A percentile compares a stretch with the other conserved stretches of the same genome.
These are phyloP conservation scores for Lordiphosa stackelbergi DNA, from an alignment of 1,140 invertebrate genomes.

Conservation along the genomic window DNA sequence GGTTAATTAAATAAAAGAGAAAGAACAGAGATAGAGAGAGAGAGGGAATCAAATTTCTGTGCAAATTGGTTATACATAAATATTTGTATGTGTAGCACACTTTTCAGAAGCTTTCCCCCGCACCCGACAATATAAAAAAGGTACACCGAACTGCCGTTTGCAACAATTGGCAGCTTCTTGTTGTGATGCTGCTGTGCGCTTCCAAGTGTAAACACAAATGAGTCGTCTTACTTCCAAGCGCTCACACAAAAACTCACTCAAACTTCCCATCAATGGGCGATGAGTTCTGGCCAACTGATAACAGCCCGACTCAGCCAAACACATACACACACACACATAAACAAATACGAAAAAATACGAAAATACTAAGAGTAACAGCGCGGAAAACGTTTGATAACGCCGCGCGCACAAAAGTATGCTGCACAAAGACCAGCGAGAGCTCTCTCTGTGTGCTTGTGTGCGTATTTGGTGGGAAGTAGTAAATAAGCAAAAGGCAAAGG, in stretches of 20 bases:
- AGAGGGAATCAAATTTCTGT: conserved; percentile 42
- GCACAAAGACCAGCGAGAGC: conserved; percentile 43
- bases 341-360: conserved; percentile 41
- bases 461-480: conserved; percentile 19
- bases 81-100: conserved; percentile 37
- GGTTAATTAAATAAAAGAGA: conserved; percentile 65
- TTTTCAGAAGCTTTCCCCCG: conserved; percentile 50
- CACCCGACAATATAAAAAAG: conserved; percentile 26
- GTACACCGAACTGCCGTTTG: conserved; percentile 47
- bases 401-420: conserved; percentile 63
- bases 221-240: conserved; percentile 38
- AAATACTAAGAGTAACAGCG: conserved; percentile 57
- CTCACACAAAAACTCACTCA: conserved; percentile 52
- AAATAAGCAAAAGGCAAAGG: conserved; percentile 65
- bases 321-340: conserved; percentile 10
- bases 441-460: conserved; percentile 17
- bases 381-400: conserved; percentile 71
- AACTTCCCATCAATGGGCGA: conserved; percentile 69
- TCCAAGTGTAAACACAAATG: conserved; percentile 63
- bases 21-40: not conserved
- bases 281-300: conserved; percentile 65
- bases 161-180: conserved; percentile 66
- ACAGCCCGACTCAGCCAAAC: conserved; percentile 36
- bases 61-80: conserved; percentile 68
- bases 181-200: conserved; percentile 31